phyloP scores from a whole-genome alignment of 2,888 invertebrate genomes.

The Acrocyrtus sp. region DNA sequence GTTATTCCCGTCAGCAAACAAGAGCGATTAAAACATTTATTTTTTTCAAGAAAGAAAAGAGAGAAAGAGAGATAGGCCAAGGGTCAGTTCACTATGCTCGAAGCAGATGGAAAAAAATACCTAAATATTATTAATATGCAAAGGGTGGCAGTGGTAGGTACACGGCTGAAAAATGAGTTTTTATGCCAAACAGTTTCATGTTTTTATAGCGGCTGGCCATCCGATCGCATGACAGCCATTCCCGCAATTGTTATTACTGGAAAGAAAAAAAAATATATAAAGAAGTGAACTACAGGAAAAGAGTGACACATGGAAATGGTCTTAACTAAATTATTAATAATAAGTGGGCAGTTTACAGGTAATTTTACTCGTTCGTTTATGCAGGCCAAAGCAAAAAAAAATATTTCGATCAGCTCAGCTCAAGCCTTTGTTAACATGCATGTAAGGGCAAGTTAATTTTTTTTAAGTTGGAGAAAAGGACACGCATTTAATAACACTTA shows the following conservation, averaged over 20 bases:
- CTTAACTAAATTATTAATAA: neutral
- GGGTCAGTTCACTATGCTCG: constrained; percentile 10
- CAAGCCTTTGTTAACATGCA: no score
- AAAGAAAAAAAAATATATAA: constrained; percentile 1
- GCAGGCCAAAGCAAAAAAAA: no score
- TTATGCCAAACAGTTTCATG: no score
- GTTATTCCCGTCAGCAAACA: no score
- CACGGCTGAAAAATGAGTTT: neutral
- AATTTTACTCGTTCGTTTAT: no score
- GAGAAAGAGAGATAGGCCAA: neutral
- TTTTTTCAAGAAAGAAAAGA: constrained; percentile 8
- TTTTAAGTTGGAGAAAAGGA: no score
- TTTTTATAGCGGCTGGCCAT: no score
- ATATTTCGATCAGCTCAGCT: no score
- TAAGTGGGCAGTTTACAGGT: constrained; percentile 29
- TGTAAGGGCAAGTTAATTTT: no score
- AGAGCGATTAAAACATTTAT: neutral
- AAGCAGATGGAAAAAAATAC: neutral
- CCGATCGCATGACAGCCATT: neutral
- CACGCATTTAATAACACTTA: constrained; percentile 31
- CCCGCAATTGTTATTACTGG: neutral
- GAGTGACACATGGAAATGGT: constrained; percentile 40
- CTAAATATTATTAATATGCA: neutral
- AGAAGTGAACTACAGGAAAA: constrained; percentile 16
- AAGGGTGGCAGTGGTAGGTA: no score